Evolutionary conservation across 2,113 vertebrate species (phyloP).

Genomic region (Rhinogobius similis): DNA sequence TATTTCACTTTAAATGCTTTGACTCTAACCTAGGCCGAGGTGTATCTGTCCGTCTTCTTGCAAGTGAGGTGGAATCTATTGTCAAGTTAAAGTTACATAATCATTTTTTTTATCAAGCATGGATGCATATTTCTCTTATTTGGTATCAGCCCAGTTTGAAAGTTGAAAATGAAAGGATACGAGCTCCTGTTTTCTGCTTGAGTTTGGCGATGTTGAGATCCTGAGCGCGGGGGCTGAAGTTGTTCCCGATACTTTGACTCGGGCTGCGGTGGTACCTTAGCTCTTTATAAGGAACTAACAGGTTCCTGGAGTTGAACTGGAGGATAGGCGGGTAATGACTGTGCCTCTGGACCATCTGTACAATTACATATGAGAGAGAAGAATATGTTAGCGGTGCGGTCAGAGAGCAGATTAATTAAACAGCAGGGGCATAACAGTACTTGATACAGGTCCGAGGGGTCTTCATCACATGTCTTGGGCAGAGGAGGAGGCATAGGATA

Average conservation of each 20-base stretch:
- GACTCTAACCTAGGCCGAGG: too few species aligned
- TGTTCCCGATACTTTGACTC: constrained; percentile 88
- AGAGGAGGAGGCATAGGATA: background rate
- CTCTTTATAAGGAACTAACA: constrained; percentile 87
- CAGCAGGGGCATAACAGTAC: background rate
- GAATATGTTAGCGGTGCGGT: background rate
- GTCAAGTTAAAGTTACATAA: constrained; percentile 57
- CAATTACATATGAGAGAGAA: constrained; percentile 24
- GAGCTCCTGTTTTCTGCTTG: constrained; percentile 10
- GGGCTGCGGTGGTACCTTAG: constrained; percentile 72
- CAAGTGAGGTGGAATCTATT: constrained; percentile 56
- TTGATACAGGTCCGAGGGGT: background rate
- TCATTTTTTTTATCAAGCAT: too few species aligned
- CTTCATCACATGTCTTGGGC: background rate
- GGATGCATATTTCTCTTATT: background rate
- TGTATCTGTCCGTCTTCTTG: constrained; percentile 62
- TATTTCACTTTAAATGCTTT: too few species aligned
- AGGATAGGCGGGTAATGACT: constrained; percentile 82
- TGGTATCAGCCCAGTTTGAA: background rate
- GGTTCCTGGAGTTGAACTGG: constrained; percentile 77
- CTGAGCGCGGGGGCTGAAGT: constrained; percentile 79
- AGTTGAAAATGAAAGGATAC: constrained; percentile 72
- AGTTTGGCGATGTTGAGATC: constrained; percentile 79
- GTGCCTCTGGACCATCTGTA: constrained; percentile 72
- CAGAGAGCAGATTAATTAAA: too few species aligned